Conservation (phyloP, 2,797 vertebrate species). For the Anniella stebbinsi region DNA sequence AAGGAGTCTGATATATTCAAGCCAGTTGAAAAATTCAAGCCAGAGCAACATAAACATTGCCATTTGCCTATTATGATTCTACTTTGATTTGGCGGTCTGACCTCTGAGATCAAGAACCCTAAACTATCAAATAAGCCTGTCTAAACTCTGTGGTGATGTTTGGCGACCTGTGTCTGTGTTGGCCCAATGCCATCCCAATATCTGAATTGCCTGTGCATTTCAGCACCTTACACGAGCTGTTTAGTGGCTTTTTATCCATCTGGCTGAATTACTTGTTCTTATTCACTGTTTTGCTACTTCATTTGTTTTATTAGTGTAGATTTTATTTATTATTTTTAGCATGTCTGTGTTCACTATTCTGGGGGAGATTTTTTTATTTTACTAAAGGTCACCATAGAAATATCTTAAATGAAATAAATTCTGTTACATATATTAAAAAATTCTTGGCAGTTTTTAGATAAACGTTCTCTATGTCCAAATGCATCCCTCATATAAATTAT, state of each 20-base stretch:
- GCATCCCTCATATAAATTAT: background rate
- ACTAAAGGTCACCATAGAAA: background rate
- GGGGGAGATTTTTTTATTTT: background rate
- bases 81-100: background rate
- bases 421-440: background rate
- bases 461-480: background rate
- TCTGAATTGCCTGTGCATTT: background rate
- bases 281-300: background rate
- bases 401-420: background rate
- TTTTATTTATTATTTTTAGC: background rate
- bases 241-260: background rate
- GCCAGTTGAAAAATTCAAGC: background rate
- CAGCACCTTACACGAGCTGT: background rate
- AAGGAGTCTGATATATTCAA: background rate
- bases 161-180: too few species aligned
- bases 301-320: background rate
- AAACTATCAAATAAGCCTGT: background rate
- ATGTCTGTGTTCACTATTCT: background rate
- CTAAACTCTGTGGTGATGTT: background rate
- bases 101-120: background rate
- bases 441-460: background rate
- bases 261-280: background rate
- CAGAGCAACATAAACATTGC: background rate
- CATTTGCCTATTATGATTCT: background rate
- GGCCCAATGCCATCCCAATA: background rate